Conservation (phyloP, 2,888 invertebrate species). For the Brenthis daphne region DNA sequence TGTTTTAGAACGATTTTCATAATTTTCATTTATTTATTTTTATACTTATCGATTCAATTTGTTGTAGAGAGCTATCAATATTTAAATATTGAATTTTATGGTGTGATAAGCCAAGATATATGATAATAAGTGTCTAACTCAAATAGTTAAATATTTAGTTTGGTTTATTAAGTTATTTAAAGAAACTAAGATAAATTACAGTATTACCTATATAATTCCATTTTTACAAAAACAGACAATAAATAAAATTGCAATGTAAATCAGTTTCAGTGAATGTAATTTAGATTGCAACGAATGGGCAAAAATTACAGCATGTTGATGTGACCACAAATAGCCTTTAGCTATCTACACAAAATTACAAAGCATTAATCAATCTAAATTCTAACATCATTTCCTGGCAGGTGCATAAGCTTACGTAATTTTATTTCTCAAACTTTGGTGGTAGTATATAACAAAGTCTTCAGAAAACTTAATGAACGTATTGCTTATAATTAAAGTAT, state of each 20-base stretch:
- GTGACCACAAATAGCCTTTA: constrained; percentile 37
- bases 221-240: background rate
- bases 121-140: too few species aligned
- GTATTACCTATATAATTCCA: background rate
- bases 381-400: constrained; percentile 34
- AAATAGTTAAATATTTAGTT: too few species aligned
- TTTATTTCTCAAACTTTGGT: constrained; percentile 8
- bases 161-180: background rate
- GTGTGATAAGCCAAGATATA: too few species aligned
- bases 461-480: background rate
- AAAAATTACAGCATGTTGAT: constrained; percentile 31
- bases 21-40: too few species aligned
- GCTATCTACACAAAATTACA: constrained; percentile 33
- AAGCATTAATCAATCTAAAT: constrained; percentile 33
- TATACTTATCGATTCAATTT: too few species aligned
- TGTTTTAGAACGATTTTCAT: too few species aligned
- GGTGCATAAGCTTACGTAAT: constrained; percentile 26
- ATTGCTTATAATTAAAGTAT: background rate
- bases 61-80: too few species aligned
- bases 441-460: background rate
- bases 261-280: constrained; percentile 21
- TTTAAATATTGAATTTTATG: too few species aligned
- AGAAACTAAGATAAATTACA: too few species aligned
- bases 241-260: constrained; percentile 14
- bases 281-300: constrained; percentile 28